phyloP scores from a whole-genome alignment of 35 echinoderm and acorn worm genomes.

The Ptychodera flava region DNA sequence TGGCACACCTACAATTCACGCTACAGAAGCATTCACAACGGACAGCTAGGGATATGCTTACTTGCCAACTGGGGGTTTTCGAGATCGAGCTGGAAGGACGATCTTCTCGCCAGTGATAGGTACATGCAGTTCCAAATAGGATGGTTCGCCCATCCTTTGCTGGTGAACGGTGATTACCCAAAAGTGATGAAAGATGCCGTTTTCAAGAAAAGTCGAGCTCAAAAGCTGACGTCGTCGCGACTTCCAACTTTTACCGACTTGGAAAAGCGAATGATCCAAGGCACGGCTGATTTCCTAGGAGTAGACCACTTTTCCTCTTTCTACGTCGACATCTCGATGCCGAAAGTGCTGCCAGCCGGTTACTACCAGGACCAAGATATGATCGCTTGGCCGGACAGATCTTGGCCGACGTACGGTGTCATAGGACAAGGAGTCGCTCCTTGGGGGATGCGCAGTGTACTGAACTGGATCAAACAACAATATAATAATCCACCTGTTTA shows the following conservation, averaged over 20 bases:
- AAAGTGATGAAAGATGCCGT: neutral
- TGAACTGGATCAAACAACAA: neutral
- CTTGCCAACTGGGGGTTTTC: neutral
- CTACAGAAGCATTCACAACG: neutral
- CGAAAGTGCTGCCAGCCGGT: neutral
- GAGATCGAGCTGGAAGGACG: neutral
- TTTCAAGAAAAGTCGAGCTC: neutral
- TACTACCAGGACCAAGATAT: neutral
- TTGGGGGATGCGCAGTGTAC: neutral
- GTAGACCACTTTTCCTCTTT: neutral
- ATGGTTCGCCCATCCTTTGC: neutral
- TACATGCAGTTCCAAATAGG: neutral
- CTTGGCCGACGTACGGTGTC: neutral
- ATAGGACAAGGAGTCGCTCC: neutral
- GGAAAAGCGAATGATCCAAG: neutral
- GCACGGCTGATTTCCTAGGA: neutral
- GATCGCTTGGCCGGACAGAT: neutral
- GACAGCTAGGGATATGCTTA: neutral
- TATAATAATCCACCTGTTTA: neutral
- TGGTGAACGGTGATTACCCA: neutral
- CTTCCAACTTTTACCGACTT: neutral
- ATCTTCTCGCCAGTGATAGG: neutral
- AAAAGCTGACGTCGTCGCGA: neutral
- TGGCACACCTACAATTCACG: neutral
- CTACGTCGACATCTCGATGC: neutral